These are phyloP conservation scores for Xanthia icteritia DNA, from an alignment of 2,888 invertebrate genomes.

Conservation along the genomic window DNA sequence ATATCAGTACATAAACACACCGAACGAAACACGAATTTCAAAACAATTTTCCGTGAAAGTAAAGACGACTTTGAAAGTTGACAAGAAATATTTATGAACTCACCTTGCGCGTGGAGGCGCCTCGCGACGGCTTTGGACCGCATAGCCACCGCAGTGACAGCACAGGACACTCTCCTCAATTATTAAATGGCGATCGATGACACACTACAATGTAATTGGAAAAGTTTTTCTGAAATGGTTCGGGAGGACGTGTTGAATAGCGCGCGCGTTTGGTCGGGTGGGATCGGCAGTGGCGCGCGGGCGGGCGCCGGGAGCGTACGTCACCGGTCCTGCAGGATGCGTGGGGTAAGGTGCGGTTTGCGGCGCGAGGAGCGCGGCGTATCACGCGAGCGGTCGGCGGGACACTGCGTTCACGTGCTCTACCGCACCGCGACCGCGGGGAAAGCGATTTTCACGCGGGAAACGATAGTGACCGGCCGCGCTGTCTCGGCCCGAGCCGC, in stretches of 20 bases:
- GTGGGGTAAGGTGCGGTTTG: conserved; percentile 71
- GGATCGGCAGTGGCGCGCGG: conserved; percentile 81
- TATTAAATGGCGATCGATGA: conserved; percentile 82
- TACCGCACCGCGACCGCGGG: conserved; percentile 83
- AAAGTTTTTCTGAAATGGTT: conserved; percentile 79
- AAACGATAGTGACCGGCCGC: conserved; percentile 87
- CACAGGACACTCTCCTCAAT: conserved; percentile 79
- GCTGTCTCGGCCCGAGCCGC: conserved; percentile 84
- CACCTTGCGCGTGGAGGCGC: conserved; percentile 93
- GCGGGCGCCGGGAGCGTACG: conserved; percentile 82
- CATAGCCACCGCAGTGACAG: conserved; percentile 89
- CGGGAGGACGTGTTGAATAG: conserved; percentile 64
- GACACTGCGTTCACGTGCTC: conserved; percentile 89
- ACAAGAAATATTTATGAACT: conserved; percentile 73
- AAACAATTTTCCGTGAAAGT: conserved; percentile 16
- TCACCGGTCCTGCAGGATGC: conserved; percentile 76
- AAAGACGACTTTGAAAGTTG: conserved; percentile 38
- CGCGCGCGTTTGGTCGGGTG: conserved; percentile 73
- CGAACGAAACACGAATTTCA: conserved; percentile 9
- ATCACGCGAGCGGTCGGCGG: conserved; percentile 89
- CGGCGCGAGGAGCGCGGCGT: conserved; percentile 84
- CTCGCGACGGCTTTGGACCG: conserved; percentile 93
- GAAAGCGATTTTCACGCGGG: conserved; percentile 90
- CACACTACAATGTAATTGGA: conserved; percentile 73
- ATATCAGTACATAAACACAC: conserved; percentile 35